Evolutionary conservation across 1,140 invertebrate genomes (phyloP), one percentile per base, ranked within the genome.

Genomic region (Orius insidiosus): DNA sequence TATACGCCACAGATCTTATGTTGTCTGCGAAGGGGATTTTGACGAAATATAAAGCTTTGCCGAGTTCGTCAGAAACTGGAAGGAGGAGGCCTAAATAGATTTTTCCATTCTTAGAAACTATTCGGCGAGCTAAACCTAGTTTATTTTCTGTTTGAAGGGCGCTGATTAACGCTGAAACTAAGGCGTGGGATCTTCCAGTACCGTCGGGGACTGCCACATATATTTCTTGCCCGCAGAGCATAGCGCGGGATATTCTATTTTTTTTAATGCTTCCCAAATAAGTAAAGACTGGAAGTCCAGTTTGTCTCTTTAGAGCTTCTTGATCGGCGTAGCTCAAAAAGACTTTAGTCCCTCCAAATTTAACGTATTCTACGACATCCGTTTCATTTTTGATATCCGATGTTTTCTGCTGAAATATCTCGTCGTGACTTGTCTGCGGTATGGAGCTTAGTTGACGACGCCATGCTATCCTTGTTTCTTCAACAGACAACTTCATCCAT

Each of bases 21-120:
- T 41, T 47, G n/a, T 51, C 49, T 14, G 45, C 33, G 15, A 31
- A 19, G 1, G 49, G 49, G 5, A 51, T 10, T 24, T 47, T 47
- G 4, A 51, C 13, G 11, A 47, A 51, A 31, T 47, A 51, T 31
- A 51, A 19, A 30, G 43, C 42, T 39, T 50, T 49, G 8, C 49
- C 49, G 6, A 44, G 24, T 3, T 51, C 49, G 36, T 51, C 49
- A 14, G 49, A 51, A 1, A 51, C 45, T 32, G 49, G 49, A 16
- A 44, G 13, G 1, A 51, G 15, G 18, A 34, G 32, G 9, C 49
- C 49, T 31, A 30, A 11, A 43, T 16, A 8, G 5, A 47, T 16
- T 35, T 51, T 51, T 6, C 49, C 49, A 42, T 51, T 47, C 11
- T 44, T 51, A 5, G 11, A 31, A 9, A 24, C 37, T 1, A 51